Evolutionary conservation across 2,113 vertebrate species (phyloP), one percentile per base, ranked within the genome.

Genomic region (Oreochromis spilurus): DNA sequence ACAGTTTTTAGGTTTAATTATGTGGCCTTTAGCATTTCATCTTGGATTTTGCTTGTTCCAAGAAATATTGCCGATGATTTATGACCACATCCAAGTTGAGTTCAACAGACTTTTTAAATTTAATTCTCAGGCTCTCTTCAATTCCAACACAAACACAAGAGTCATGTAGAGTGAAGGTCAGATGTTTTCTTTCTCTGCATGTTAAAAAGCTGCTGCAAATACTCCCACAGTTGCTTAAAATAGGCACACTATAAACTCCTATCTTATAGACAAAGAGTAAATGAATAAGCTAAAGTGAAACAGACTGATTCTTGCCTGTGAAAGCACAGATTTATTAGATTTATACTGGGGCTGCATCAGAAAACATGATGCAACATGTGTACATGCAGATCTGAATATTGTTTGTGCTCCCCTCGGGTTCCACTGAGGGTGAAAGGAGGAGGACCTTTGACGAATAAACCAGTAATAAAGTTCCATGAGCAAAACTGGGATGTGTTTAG

Each of bases 71-170:
- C 38, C 11, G 6, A 5, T 93, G 90, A 94, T 96, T 95, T 92
- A 93, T 87, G 87, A 91, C 38, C 67, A 58, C 89, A 86, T 85
- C 78, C 12, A 75, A 83, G 83, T 67, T 79, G 38, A 90, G 80
- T 84, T 86, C 77, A 89, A 26, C 85, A 86, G 83, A 90, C 80
- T 85, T 57, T 89, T 79, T 86, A 78, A 87, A 87, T 92, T 88
- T 88, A 84, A 83, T 81, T 92, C 89, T 87, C 65, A 86, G 79
- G 84, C 85, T 84, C 38, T 77, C 79, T 83, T 84, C 67, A 43
- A 85, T 79, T 95, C 90, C 91, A 93, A 87, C 72, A 88, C 82
- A 86, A 91, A 93, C 89, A 89, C 58, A 90, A 81, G 81, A 84
- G 54, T 84, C 85, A 38, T 85, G 78, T 60, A 92, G 84, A 77